Evolutionary conservation across 2,888 invertebrate genomes (phyloP), one percentile per base, ranked within the genome.

Genomic region (Cosmorhoe ocellata): DNA sequence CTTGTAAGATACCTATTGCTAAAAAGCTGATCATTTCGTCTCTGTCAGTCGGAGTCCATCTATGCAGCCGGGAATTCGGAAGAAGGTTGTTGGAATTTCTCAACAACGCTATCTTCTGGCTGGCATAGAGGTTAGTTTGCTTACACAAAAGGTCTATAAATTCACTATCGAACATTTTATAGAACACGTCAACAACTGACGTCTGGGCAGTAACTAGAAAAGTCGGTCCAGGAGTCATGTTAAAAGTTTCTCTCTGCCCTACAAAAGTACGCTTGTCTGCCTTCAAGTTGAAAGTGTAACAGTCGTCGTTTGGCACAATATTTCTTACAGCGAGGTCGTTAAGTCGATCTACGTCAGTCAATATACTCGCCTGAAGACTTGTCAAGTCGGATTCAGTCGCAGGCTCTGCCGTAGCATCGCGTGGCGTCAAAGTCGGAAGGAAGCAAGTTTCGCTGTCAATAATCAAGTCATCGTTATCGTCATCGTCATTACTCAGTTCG

Each of bases 201-300:
- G 34, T 36, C 28, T 40, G 18, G 42, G 60, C 54, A 24, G 58
- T 63, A 18, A 62, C 14, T 6, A 43, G 28, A 47, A 59, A 59
- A 42, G 62, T 64, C 10, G 66, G 63, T 44, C 66, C 66, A 5
- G 62, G 28, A 22, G 33, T 46, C 12, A 51, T 61, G 10, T 51
- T 59, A 36, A 63, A 64, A 14, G 11, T 32, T 4, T 42, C 48
- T 6, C 48, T 42, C 32, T 31, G 26, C 42, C 48, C 48, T 26
- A 2, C 5, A 24, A 48, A 48, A 14, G 8, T 37, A 1, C 7
- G 7, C 14, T 26, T 28, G 36, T 48, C 30, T 2, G 24, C 34
- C 1, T 8, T 41, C 47, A 34, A 48, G 12, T 48, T 24, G 14
- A 48, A 48, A 8, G 6, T 51, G n/a, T n/a, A n/a, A 37, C 59